These are phyloP conservation scores for Chrysopa pallens DNA, from an alignment of 1,140 invertebrate genomes.

Conservation along the genomic window DNA sequence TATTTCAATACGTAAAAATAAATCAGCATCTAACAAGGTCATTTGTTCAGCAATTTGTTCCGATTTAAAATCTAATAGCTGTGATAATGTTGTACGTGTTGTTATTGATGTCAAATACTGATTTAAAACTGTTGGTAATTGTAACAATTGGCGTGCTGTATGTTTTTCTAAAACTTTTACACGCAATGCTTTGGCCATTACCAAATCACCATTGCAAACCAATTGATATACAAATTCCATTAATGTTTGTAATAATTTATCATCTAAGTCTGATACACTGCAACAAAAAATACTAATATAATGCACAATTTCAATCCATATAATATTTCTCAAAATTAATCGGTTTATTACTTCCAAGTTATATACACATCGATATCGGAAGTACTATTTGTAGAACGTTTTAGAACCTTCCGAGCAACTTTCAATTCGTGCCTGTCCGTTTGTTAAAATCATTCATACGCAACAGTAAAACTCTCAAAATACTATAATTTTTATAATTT, in stretches of 20 bases:
- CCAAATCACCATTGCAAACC: conserved; percentile 67
- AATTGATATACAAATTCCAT: conserved; percentile 87
- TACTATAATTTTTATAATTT: too few relatives aligned
- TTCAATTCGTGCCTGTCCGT: too few relatives aligned
- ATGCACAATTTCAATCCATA: too few relatives aligned
- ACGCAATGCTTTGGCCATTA: conserved; percentile 72
- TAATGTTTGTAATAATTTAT: conserved; percentile 49
- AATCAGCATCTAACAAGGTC: conserved; percentile 87
- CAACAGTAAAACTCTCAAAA: too few relatives aligned
- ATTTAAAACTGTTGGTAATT: conserved; percentile 22
- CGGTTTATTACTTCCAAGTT: too few relatives aligned
- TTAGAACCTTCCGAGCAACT: too few relatives aligned
- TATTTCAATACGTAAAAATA: conserved; percentile 94
- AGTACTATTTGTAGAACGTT: too few relatives aligned
- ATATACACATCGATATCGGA: too few relatives aligned
- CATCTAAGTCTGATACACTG: conserved; percentile 68
- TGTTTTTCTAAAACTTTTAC: conserved; percentile 84
- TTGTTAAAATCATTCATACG: too few relatives aligned
- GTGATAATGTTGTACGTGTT: conserved; percentile 34
- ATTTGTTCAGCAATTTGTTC: conserved; percentile 91
- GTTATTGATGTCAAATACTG: conserved; percentile 4
- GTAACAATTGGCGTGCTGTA: conserved; percentile 39
- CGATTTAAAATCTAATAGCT: conserved; percentile 83
- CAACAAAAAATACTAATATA: conserved; percentile 14
- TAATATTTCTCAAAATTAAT: too few relatives aligned